These are phyloP conservation scores for Drosophila hydei DNA, from an alignment of 1,140 invertebrate genomes.

Conservation along the genomic window DNA sequence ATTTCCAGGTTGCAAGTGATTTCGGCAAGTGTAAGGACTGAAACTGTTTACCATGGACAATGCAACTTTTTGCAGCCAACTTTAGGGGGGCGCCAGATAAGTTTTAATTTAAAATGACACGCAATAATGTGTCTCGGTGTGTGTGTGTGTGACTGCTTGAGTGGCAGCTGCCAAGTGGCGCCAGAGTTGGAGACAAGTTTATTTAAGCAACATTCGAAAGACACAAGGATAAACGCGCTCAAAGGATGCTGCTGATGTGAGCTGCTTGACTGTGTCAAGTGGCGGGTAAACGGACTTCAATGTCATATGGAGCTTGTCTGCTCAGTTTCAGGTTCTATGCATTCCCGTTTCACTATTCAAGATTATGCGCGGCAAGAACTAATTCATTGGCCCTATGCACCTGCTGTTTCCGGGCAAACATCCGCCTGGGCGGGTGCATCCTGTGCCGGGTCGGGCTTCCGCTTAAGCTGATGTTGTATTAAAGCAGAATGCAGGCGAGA, in stretches of 20 bases:
- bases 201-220: slow-evolving; percentile 24
- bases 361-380: not conserved
- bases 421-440: slow-evolving; percentile 7
- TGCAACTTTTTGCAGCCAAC: slow-evolving; percentile 25
- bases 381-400: not conserved
- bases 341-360: not conserved
- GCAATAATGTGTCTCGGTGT: slow-evolving; percentile 10
- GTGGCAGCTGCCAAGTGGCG: slow-evolving; percentile 42
- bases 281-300: not conserved
- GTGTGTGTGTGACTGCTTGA: slow-evolving; percentile 21
- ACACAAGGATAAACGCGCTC: slow-evolving; percentile 29
- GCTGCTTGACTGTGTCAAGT: not conserved
- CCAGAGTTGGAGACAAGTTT: slow-evolving; percentile 28
- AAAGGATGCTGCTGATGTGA: not conserved
- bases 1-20: too few relatives aligned
- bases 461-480: not conserved
- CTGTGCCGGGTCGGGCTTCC: slow-evolving; percentile 14
- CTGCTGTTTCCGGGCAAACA: slow-evolving; percentile 22
- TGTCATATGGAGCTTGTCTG: not conserved
- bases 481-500: not conserved
- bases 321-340: too few relatives aligned
- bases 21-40: slow-evolving; percentile 6
- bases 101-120: slow-evolving; percentile 38
- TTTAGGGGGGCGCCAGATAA: slow-evolving; percentile 28
- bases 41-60: slow-evolving; percentile 17